Evolutionary conservation across 2,888 invertebrate genomes (phyloP), one percentile per base, ranked within the genome.

Genomic region (Eupithecia vulgata): DNA sequence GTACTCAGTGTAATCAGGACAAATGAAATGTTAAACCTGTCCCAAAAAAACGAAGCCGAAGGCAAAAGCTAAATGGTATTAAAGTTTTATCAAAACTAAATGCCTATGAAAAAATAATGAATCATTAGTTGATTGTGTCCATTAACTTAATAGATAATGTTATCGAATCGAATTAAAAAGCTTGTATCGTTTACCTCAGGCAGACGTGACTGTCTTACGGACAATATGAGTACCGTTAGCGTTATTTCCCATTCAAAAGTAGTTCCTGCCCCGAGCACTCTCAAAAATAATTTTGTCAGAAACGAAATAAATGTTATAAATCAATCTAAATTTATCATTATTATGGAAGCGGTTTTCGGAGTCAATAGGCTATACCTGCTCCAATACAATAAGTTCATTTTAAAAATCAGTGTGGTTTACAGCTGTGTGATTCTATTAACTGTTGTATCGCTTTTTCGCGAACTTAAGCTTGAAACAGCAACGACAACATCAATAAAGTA

Each of bases 291-390:
- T 42, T 77, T 70, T 40, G n/a, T 75, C n/a, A 42, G 35, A 12
- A 76, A 79, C 59, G 71, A 66, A 12, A n/a, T 71, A 4, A 74
- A 75, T 59, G 61, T 83, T 1, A 66, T 84, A 17, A 74, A 79
- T 13, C 81, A 85, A 45, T 75, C 86, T 6, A 86, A 80, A 73
- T 79, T 76, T 48, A 73, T 85, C 37, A 80, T 89, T 52, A 72
- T 71, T 30, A 10, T 80, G 0, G 83, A 83, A 73, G 73, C 83
- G 4, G 4, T 85, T 0, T 52, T 88, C 8, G 90, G 87, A 3
- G 78, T 89, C 2, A 87, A 87, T 70, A 83, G 90, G 40, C 48
- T 84, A 0, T 86, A 85, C 75, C 76, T 90, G 8, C 69, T 89
- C 0, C 80, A 82, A 30, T 79, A 71, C 1, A 82, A 80, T 8